Evolutionary conservation across 1,140 invertebrate species (phyloP), one percentile per base, ranked within the genome.

Genomic region (Drosophila rufa): DNA sequence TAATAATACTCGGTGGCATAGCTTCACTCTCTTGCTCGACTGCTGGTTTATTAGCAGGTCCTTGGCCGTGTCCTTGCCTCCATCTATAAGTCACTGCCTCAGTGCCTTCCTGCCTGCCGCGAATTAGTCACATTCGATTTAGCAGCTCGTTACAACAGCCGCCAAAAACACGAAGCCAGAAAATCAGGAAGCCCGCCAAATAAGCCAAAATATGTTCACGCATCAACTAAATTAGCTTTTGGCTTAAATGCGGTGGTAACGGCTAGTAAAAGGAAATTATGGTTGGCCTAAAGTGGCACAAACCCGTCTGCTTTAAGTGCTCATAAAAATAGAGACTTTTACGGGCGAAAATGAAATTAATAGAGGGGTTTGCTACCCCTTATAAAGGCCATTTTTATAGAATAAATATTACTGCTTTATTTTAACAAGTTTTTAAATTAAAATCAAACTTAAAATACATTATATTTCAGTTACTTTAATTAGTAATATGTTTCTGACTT

Each of bases 51-150:
- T 80, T 80, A 56, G 65, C 46, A 57, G 65, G 62, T 65, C 64
- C 74, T 85, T 68, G 30, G 42, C 36, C 42, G 38, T 40, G 75
- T 81, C 59, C 67, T 69, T 69, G 59, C 59, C 51, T 55, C n/a
- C n/a, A n/a, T n/a, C n/a, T n/a, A n/a, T n/a, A n/a, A n/a, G n/a
- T n/a, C 7, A 4, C 9, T 33, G 66, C 45, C 40, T 27, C 27
- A 30, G 1, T 36, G 33, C 33, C 33, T 36, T 3, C n/a, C 25
- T 75, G 85, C 67, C 85, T 89, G 84, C 81, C 85, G 69, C 85
- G 86, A 84, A 90, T 90, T 90, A 90, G 85, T 91, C 68, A 90
- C 85, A 90, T 85, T 74, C 85, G 86, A 90, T 91, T 90, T 90
- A 68, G 78, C 85, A 84, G 81, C 83, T 87, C 83, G 80, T 87